These are phyloP conservation scores for Lytechinus variegatus DNA, from an alignment of 35 echinoderm and acorn worm genomes.

Conservation along the genomic window DNA sequence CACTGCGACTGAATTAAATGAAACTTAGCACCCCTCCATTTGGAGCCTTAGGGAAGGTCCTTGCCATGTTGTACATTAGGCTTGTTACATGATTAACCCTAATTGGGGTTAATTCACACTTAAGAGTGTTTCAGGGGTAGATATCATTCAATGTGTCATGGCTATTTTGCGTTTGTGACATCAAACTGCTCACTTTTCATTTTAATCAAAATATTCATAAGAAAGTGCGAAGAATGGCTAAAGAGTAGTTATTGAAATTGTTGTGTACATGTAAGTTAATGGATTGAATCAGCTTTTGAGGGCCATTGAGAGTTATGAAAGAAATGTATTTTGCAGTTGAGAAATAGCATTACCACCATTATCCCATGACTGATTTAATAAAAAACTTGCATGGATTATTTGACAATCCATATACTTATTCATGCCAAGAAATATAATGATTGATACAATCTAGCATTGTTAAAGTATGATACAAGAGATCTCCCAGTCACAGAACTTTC, in stretches of 20 bases:
- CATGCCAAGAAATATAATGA: no score
- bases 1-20: background rate
- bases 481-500: no score
- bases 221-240: background rate
- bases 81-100: slow-evolving; percentile 1
- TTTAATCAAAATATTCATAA: background rate
- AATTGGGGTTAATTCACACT: slow-evolving; percentile 45
- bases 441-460: no score
- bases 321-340: no score
- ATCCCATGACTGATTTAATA: no score
- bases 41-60: background rate
- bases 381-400: no score
- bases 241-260: background rate
- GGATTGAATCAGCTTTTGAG: background rate
- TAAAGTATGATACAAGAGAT: no score
- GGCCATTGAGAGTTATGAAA: no score
- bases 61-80: background rate
- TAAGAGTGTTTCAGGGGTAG: background rate
- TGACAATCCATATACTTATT: no score
- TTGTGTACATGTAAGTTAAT: background rate
- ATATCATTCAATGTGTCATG: background rate
- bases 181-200: slow-evolving; percentile 14
- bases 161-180: background rate
- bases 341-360: no score
- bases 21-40: background rate